Base-by-base conservation (phyloP, 2,113 vertebrate genomes). In the Callospermophilus lateralis region DNA sequence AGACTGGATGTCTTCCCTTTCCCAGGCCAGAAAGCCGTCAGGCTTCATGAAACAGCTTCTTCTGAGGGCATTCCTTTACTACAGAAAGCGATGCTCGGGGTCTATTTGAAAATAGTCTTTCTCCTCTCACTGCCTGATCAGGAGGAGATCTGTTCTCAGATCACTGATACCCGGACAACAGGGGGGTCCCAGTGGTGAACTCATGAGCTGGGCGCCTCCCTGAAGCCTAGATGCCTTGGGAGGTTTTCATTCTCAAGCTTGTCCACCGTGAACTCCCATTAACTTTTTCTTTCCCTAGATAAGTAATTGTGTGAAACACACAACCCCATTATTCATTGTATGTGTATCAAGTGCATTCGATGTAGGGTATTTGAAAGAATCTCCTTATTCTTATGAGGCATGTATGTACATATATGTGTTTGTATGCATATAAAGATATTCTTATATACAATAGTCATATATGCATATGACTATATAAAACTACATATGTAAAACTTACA, bases 141-240 rank as follows among this genome's bases (percentile, higher is more conserved):
- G 3, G 1, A 42, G 22, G 8, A 3, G 7, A 26, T 32, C 28
- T 61, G 4, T 67, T 73, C 42, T 94, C 10, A 45, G 67, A 32
- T 34, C 24, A 9, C 45, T 67, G 70, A 42, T 22, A 77, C 28
- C 45, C 30, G 28, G n/a, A 32, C 16, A 63, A 72, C 53, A 7
- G 15, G 39, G 7, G 22, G 34, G 37, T 61, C 13, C 28, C 37
- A 9, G 19, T 22, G 9, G 28, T 81, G 77, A 72, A 45, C 5
- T 26, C 51, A 3, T 53, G 26, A 67, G 17, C n/a, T 37, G 13
- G 8, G 55, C 6, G 28, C 53, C 45, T 61, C 34, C 34, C 61
- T 20, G 1, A 76, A 30, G 24, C 70, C 24, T 79, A 34, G 30
- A 1, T 3, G 0, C 22, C 8, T 4, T 24, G 6, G 13, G 22